Evolutionary conservation across 2,797 vertebrate genomes (phyloP).

Genomic region (Rhyacichthys aspro): DNA sequence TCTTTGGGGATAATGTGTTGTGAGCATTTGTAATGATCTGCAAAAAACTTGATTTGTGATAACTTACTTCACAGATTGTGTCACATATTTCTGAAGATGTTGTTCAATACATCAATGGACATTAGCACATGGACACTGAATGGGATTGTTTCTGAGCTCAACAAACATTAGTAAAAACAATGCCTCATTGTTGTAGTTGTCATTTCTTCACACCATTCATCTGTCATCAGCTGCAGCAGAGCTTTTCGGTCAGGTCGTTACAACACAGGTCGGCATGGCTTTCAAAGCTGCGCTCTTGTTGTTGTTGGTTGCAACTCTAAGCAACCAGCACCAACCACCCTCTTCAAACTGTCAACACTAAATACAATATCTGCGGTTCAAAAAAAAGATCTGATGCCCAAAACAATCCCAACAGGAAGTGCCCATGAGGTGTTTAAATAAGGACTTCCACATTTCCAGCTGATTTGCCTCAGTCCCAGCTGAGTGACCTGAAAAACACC

Average conservation of each 20-base stretch:
- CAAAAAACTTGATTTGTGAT: too few species aligned
- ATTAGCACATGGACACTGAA: too few species aligned
- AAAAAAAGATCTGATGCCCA: neutral
- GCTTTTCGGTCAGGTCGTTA: slow-evolving; percentile 4
- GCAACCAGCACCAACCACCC: neutral
- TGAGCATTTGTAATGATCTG: too few species aligned
- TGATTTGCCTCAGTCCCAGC: slow-evolving; percentile 13
- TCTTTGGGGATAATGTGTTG: too few species aligned
- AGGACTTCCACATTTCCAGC: slow-evolving; percentile 13
- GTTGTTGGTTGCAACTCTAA: slow-evolving; percentile 54
- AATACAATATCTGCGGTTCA: neutral
- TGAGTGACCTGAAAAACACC: slow-evolving; percentile 17
- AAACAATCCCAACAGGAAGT: slow-evolving; percentile 6
- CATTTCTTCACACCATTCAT: slow-evolving; percentile 14
- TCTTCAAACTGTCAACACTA: slow-evolving; percentile 1
- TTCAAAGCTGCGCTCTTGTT: slow-evolving; percentile 28
- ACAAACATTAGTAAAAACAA: slow-evolving; percentile 10
- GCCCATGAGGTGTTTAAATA: slow-evolving; percentile 1
- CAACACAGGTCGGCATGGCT: slow-evolving; percentile 19
- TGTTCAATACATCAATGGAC: too few species aligned
- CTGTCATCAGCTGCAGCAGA: slow-evolving; percentile 21
- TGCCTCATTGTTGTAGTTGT: slow-evolving; percentile 11
- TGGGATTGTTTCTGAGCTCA: neutral
- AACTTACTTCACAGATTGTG: neutral
- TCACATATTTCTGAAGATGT: too few species aligned